A percentile compares a stretch with the other conserved stretches of the same genome.
Conservation (phyloP, 2,888 invertebrate species). For the Drosophila subquinaria region DNA sequence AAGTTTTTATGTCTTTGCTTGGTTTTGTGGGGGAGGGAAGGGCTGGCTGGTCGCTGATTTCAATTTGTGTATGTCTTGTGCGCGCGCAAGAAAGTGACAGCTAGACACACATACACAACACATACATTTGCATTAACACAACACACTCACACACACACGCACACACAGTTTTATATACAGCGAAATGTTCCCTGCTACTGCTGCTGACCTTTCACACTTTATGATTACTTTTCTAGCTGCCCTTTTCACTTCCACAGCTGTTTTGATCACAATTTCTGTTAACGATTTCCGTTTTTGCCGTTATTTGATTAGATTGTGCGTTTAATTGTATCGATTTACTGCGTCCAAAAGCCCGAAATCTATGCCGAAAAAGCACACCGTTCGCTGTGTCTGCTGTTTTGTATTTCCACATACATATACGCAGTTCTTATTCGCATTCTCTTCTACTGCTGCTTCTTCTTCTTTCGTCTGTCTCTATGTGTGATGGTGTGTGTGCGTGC, state of each 20-base stretch:
- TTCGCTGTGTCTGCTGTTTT: slow-evolving; percentile 62
- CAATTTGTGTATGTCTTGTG: slow-evolving; percentile 75
- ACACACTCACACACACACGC: slow-evolving; percentile 34
- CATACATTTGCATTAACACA: slow-evolving; percentile 30
- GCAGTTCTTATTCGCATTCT: slow-evolving; percentile 71
- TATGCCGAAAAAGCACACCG: slow-evolving; percentile 64
- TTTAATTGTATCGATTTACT: slow-evolving; percentile 44
- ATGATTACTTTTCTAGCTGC: slow-evolving; percentile 71
- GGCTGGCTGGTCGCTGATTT: slow-evolving; percentile 55
- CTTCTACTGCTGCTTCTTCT: slow-evolving; percentile 45
- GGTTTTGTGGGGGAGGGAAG: slow-evolving; percentile 29
- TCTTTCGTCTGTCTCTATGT: slow-evolving; percentile 38
- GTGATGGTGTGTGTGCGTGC: slow-evolving; percentile 17
- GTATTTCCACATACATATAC: slow-evolving; percentile 68
- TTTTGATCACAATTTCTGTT: slow-evolving; percentile 50
- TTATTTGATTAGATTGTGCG: slow-evolving; percentile 44
- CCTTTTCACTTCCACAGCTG: slow-evolving; percentile 66
- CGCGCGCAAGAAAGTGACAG: slow-evolving; percentile 80
- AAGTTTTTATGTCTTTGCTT: slow-evolving; percentile 54
- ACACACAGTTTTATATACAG: slow-evolving; percentile 49
- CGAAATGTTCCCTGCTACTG: slow-evolving; percentile 59
- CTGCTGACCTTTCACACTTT: slow-evolving; percentile 84
- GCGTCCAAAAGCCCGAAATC: slow-evolving; percentile 42
- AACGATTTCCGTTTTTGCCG: slow-evolving; percentile 17
- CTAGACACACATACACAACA: slow-evolving; percentile 66